Base-by-base conservation (phyloP, 2,797 vertebrate genomes). In the Rhincodon typus region DNA sequence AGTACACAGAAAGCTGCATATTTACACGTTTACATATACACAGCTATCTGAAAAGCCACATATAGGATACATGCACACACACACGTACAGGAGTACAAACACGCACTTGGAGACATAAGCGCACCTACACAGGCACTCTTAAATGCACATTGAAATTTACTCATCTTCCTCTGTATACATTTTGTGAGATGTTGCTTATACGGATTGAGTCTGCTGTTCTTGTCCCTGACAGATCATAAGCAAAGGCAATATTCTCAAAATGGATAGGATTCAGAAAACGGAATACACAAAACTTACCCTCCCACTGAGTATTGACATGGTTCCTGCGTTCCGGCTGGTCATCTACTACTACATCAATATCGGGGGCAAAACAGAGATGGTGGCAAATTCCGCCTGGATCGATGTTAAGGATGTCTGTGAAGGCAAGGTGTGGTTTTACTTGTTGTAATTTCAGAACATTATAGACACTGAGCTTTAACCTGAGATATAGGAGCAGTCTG, bases 301-400 rank as follows among this genome's bases (percentile, higher is more conserved):
- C 62, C 96, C 95, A 67, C 96, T 98, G 96, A 97, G 96, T 0
- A 15, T 96, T 72, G 96, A 97, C 66, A 97, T 98, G 97, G 96
- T 97, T 19, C 97, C 97, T 0, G 96, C 97, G 46, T 98, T 98
- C 96, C 97, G 97, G 0, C 96, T 98, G 57, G 94, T 98, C 25
- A 97, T 97, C 84, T 98, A 98, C 96, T 98, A 97, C 93, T 97
- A 97, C 95, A 13, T 17, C 27, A 34, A 50, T 57, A 1, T 4
- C 4, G 79, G 0, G 0, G 96, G 67, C 0, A 95, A 0, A 10
- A 94, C 15, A 19, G 96, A 96, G 53, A 96, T 97, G 38, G 46
- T 98, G 0, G 96, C 97, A 0, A 97, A 98, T 95, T 98, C 97
- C 0, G 96, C 97, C 10, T 97, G 97, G 97, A 97, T 97, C 62